Base-by-base conservation (phyloP, 2,888 invertebrate species). In the Loripinus fragilis region DNA sequence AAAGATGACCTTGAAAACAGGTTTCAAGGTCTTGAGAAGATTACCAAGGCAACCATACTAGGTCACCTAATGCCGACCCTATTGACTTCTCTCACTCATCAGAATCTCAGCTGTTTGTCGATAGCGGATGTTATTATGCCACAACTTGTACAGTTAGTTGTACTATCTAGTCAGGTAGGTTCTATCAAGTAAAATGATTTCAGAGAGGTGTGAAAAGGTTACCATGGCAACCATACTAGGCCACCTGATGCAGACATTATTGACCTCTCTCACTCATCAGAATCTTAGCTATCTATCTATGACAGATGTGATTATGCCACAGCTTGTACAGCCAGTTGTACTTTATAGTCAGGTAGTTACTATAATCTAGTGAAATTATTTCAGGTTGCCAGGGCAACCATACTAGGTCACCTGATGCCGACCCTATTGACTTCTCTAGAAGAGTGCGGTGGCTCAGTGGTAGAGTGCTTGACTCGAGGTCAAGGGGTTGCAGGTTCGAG, bases 211-310 rank as follows among this genome's bases (percentile, higher is more conserved):
- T n/a, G 93, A 93, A 83, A 82, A 90, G 33, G 84, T 93, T 66
- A 88, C 91, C 71, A 93, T 93, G 85, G 90, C 91, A 38, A 92
- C 93, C 5, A 85, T 93, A 10, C 86, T 93, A 25, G 93, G 93
- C 45, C 91, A 93, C 75, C 83, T 93, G 55, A 78, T 93, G 72
- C 93, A 93, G 0, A 85, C 90, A 0, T 83, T 93, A 20, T 80
- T 93, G 70, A 93, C 93, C 0, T 85, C 91, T 3, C 85, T 93
- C 83, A 93, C 92, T 33, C 92, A 93, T 74, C 83, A 78, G n/a
- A 91, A 90, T 71, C 85, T 92, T 20, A 88, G 89, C 50, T 89
- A 89, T 76, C 85, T 93, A 68, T 74, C 83, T n/a, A 76, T 92
- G 68, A 92, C 93, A 8, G 90, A 92, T 70, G 79, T 86, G n/a